Base-by-base conservation (phyloP, 2,888 invertebrate genomes). In the Hirtodrosophila trivittata region DNA sequence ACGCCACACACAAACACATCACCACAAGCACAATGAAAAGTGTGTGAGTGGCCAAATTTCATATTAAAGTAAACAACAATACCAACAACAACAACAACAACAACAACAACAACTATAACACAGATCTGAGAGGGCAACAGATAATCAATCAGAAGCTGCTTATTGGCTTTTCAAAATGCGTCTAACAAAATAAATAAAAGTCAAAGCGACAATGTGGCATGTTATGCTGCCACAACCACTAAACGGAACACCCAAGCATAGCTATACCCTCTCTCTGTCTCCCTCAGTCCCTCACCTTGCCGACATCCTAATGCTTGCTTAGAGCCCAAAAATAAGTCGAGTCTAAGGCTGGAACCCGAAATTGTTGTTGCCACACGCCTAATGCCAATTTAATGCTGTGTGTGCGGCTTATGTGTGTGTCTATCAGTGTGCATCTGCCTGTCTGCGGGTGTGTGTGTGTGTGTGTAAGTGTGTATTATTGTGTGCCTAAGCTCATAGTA, bases 81-180 rank as follows among this genome's bases (percentile, higher is more conserved):
- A 76, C 10, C 50, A 46, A 12, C 43, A n/a, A n/a, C n/a, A n/a
- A n/a, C n/a, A n/a, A n/a, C n/a, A n/a, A n/a, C n/a, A n/a, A n/a
- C n/a, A n/a, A n/a, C n/a, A n/a, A n/a, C n/a, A n/a, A n/a, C n/a
- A n/a, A n/a, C n/a, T n/a, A n/a, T n/a, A n/a, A n/a, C n/a, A n/a
- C n/a, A n/a, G n/a, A n/a, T n/a, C n/a, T n/a, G 49, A 58, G 55
- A 33, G 43, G 70, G 57, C 63, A 69, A 50, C 65, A 82, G 78
- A 85, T 86, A 86, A 81, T 81, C 81, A 81, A 85, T 81, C 81
- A 81, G 81, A 72, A 65, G 86, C 83, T 76, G 83, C 81, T 85
- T 85, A 81, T 81, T 81, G 81, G 83, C 83, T 81, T 81, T 78
- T 78, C 77, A 83, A 78, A 78, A 85, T 78, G 74, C 83, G 68